Evolutionary conservation across 2,888 invertebrate species (phyloP), one percentile per base, ranked within the genome.

Genomic region (Noctua pronuba): DNA sequence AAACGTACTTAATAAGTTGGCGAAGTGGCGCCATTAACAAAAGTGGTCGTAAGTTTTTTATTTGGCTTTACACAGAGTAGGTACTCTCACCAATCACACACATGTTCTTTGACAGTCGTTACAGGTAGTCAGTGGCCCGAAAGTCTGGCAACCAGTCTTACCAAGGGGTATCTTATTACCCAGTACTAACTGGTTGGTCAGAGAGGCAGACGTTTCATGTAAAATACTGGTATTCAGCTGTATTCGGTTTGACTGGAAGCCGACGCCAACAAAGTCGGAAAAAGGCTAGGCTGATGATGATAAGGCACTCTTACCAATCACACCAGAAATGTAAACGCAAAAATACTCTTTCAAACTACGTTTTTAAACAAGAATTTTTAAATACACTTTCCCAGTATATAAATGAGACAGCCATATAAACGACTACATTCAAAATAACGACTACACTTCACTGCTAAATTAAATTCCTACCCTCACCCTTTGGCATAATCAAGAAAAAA

Each of bases 401-500:
- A 38, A 83, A 55, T 8, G n/a, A 31, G 28, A 13, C 21, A 38
- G 28, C 52, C 79, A n/a, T n/a, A 62, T n/a, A 46, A 67, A 67
- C 11, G 24, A 78, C 52, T 31, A 18, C 79, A 55, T 82, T 65
- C 21, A 66, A 74, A 60, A 73, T 70, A 81, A 73, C 46, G 75
- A 44, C 62, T 28, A 21, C 16, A 60, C 52, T 55, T 68, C 52
- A 41, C 68, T 18, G 49, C 28, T 65, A 68, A 82, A 82, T 82
- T 85, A 82, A 86, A 86, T 82, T 82, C 86, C 82, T 81, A 3
- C 55, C 62, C 70, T 49, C 70, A 52, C 35, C 38, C n/a, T 80
- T 85, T 41, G 21, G 28, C 58, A 31, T 74, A 71, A 75, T 75
- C 67, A 75, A 85, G 67, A 75, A 64, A 67, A 85, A 69, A 66